Conservation (phyloP, 2,113 vertebrate genomes). For the rat (Rattus norvegicus) region DNA sequence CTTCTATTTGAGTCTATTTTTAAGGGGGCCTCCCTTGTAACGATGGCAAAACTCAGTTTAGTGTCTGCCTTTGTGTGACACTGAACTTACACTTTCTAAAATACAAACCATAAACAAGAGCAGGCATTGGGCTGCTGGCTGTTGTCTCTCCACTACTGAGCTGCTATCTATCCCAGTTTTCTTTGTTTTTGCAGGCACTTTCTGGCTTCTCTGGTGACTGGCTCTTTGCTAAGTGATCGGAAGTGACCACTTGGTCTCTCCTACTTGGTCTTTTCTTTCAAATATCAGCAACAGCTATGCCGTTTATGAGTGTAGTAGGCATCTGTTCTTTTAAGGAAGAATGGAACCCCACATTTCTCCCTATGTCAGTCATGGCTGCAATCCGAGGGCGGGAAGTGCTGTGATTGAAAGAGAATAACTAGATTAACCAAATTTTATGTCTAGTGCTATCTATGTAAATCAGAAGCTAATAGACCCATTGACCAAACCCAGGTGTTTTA, state of each 20-base stretch:
- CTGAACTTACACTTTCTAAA: background rate
- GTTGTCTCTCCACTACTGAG: background rate
- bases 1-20: background rate
- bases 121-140: background rate
- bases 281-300: background rate
- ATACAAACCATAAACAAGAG: background rate
- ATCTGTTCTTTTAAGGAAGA: background rate
- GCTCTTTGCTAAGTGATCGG: background rate
- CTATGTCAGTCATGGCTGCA: background rate
- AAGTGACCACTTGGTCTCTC: background rate
- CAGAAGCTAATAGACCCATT: background rate
- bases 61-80: background rate
- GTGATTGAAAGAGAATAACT: background rate
- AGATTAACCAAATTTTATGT: background rate
- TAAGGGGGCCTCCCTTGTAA: background rate
- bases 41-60: background rate
- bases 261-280: background rate
- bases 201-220: background rate
- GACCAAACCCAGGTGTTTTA: background rate
- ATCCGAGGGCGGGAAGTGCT: background rate
- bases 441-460: background rate
- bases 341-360: background rate
- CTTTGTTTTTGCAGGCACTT: background rate
- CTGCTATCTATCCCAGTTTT: background rate
- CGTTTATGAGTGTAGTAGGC: background rate